These are phyloP conservation scores for Nannobrachium achirus DNA, from an alignment of 2,113 vertebrate genomes.

Conservation along the genomic window DNA sequence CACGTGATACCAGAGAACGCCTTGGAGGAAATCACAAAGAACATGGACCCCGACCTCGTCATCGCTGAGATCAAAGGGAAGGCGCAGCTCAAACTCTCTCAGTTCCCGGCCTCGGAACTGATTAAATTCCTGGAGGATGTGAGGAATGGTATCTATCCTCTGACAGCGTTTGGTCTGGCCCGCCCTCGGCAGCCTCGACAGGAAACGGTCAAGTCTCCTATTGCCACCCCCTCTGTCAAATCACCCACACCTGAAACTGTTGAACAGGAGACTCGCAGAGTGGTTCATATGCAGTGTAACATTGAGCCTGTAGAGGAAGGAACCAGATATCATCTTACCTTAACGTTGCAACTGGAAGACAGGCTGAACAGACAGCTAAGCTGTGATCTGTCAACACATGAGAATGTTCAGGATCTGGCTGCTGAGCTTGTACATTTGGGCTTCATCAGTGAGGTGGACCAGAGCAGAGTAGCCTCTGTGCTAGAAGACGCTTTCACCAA, in stretches of 20 bases:
- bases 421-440: no score
- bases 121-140: slow-evolving; percentile 98
- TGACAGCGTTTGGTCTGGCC: slow-evolving; percentile 91
- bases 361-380: slow-evolving; percentile 97
- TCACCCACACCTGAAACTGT: slow-evolving; percentile 93
- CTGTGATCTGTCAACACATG: slow-evolving; percentile 93
- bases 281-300: slow-evolving; percentile 96
- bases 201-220: slow-evolving; percentile 87
- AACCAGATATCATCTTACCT: slow-evolving; percentile 90
- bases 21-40: slow-evolving; percentile 96
- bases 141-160: slow-evolving; percentile 97
- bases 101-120: slow-evolving; percentile 93
- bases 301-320: slow-evolving; percentile 93
- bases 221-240: slow-evolving; percentile 90
- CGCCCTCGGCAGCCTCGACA: slow-evolving; percentile 91
- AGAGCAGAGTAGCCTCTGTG: no score
- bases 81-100: slow-evolving; percentile 91
- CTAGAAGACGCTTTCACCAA: no score
- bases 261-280: slow-evolving; percentile 94
- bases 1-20: slow-evolving; percentile 98
- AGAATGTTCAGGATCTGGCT: slow-evolving; percentile 14
- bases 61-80: slow-evolving; percentile 88
- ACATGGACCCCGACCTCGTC: slow-evolving; percentile 91
- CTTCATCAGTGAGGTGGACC: no score
- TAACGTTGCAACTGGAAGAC: slow-evolving; percentile 97